Conservation (phyloP, 2,113 vertebrate species). For the Sylvia atricapilla region DNA sequence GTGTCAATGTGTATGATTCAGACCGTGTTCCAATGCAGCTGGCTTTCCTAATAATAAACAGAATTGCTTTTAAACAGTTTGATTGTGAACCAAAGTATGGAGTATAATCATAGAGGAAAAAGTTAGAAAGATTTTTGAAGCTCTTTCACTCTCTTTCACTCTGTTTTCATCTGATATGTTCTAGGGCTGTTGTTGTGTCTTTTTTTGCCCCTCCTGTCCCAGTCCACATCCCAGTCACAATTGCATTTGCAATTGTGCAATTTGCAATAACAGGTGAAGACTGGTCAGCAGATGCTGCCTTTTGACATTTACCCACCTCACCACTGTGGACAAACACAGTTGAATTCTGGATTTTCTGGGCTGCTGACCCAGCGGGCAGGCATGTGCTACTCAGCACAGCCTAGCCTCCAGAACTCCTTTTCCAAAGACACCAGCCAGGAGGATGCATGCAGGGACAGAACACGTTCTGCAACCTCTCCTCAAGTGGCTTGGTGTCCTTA, state of each 20-base stretch:
- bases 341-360: neutral
- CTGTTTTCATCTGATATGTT: neutral
- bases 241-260: too few relatives aligned
- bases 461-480: neutral
- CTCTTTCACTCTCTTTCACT: neutral
- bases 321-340: neutral
- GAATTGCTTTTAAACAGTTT: neutral
- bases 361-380: fast-evolving
- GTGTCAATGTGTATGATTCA: neutral
- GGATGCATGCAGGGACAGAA: fast-evolving
- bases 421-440: neutral
- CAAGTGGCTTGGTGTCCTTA: neutral
- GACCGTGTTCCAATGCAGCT: neutral
- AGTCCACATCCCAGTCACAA: neutral
- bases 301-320: neutral
- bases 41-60: neutral
- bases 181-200: neutral
- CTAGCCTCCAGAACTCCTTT: neutral
- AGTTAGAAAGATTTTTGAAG: neutral
- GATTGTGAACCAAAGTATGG: neutral
- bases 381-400: neutral
- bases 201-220: neutral
- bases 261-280: neutral
- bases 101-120: neutral
- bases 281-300: neutral